Conservation (phyloP, 2,797 vertebrate genomes). For the Anguilla pacifica region DNA sequence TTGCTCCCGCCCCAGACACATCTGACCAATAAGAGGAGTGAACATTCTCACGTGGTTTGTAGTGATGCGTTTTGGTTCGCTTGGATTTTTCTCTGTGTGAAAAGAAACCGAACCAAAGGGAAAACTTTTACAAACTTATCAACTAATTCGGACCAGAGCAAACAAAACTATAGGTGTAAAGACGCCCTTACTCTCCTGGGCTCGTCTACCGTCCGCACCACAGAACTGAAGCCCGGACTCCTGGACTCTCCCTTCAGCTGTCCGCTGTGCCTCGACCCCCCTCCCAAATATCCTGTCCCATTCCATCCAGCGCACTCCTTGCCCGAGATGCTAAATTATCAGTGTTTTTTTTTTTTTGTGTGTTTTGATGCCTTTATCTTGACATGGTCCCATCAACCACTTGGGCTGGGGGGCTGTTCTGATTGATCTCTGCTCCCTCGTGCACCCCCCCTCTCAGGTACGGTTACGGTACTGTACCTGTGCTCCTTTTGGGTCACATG, state of each 20-base stretch:
- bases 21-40: too few species aligned
- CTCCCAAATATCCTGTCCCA: neutral
- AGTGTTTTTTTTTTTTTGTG: neutral
- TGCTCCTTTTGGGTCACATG: neutral
- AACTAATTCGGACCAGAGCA: too few species aligned
- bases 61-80: too few species aligned
- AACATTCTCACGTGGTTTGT: too few species aligned
- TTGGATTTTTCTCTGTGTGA: too few species aligned
- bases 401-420: neutral
- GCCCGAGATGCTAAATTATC: neutral
- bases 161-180: too few species aligned
- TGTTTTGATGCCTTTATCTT: neutral
- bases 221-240: neutral
- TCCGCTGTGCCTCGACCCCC: neutral
- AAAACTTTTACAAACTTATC: too few species aligned
- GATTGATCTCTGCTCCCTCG: neutral
- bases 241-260: neutral
- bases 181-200: neutral
- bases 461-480: neutral
- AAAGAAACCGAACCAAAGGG: too few species aligned
- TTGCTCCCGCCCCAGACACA: too few species aligned
- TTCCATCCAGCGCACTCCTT: neutral
- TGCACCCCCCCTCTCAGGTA: slow-evolving; percentile 19
- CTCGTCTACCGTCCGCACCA: neutral
- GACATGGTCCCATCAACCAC: slow-evolving; percentile 5